Evolutionary conservation across 2,888 invertebrate genomes (phyloP), one percentile per base, ranked within the genome.

Genomic region (Azorinus chamasolen): DNA sequence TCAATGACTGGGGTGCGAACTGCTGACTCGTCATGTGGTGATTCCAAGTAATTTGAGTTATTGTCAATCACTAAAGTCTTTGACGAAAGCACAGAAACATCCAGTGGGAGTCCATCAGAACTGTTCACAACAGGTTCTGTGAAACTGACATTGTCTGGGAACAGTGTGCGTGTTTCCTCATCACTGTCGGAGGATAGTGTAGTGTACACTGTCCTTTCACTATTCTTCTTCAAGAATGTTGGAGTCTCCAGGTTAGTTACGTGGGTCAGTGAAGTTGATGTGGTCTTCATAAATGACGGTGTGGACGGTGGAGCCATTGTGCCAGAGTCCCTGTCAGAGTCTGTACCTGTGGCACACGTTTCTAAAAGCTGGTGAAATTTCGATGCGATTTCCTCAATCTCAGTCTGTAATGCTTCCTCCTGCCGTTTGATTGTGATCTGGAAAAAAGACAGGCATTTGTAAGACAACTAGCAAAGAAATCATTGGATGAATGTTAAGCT

Each of bases 301-400:
- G 83, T 85, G 0, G 81, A 78, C 22, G 81, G 81, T 54, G 79
- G 79, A 2, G 75, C 79, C 78, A 81, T 74, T 22, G 69, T 69
- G 20, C 72, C 78, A 16, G 81, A 75, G 12, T 68, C 71, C 16
- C 68, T 41, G 62, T 87, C 79, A 1, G 77, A 70, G 63, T 87
- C 86, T 32, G 89, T 77, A 25, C 87, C 87, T 46, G 46, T 46
- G 10, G 5, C 32, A 61, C 87, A 83, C n/a, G 77, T 71, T 43
- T 89, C 83, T 25, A 90, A 79, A 18, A 90, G 83, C 39, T 83
- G 76, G 46, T 83, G 75, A 59, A 89, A 87, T 71, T 87, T 86
- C 24, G 79, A 69, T 48, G 86, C 87, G 55, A 90, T 88, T 39
- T 83, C 83, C 58, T 83, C 84, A 24, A 90, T 87, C 73, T 88